Evolutionary conservation across 1,140 invertebrate genomes (phyloP).

Genomic region (Monomorium pharaonis): DNA sequence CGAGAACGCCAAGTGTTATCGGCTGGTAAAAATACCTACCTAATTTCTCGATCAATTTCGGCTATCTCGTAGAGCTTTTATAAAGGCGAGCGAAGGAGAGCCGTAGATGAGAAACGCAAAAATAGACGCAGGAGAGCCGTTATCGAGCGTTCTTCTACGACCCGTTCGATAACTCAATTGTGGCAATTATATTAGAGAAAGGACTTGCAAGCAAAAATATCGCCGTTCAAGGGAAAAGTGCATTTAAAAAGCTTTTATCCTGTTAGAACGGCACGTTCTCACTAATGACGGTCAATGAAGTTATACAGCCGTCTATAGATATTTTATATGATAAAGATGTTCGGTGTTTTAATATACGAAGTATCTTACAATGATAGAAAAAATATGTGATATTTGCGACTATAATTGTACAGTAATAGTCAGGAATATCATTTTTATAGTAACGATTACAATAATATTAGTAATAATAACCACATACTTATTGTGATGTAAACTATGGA

Average conservation of each 20-base stretch:
- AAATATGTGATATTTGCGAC: too few species aligned
- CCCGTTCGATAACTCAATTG: not conserved
- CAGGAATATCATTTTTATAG: too few species aligned
- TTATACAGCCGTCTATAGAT: not conserved
- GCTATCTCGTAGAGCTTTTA: not conserved
- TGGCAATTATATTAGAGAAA: not conserved
- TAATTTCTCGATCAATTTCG: conserved; percentile 27
- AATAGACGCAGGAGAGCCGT: not conserved
- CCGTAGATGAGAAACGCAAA: not conserved
- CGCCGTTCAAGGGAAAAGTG: not conserved
- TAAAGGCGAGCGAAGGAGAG: not conserved
- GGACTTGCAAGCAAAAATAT: not conserved
- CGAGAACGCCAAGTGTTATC: not conserved
- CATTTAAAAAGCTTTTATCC: not conserved
- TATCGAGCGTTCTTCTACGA: not conserved
- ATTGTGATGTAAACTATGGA: too few species aligned
- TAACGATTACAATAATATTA: too few species aligned
- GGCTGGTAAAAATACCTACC: not conserved
- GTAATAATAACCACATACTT: too few species aligned
- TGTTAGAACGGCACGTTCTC: not conserved
- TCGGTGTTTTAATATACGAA: not conserved
- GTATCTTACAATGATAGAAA: too few species aligned
- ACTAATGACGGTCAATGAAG: not conserved
- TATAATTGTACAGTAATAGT: too few species aligned
- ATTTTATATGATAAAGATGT: not conserved